phyloP scores from a whole-genome alignment of 2,888 invertebrate genomes.

The Ectemnius lituratus region DNA sequence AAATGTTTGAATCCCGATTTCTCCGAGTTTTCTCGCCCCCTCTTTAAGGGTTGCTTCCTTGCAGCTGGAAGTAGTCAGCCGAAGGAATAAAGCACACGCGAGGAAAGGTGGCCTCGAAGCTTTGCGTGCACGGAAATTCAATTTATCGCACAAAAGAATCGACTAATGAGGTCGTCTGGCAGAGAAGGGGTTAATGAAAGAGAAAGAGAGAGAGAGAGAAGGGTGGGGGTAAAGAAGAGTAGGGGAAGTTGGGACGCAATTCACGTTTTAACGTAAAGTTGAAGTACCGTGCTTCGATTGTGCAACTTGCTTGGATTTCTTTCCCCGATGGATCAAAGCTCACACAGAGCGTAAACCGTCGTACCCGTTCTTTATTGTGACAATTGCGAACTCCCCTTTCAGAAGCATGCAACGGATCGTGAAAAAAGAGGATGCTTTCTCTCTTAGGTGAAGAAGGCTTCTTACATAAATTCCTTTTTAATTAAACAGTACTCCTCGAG shows the following conservation, averaged over 20 bases:
- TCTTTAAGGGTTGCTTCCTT: no score
- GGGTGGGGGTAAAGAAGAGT: not conserved
- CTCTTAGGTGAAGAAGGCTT: not conserved
- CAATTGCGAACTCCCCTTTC: conserved; percentile 41
- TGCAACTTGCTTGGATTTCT: conserved; percentile 50
- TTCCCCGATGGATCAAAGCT: conserved; percentile 45
- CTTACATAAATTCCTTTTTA: no score
- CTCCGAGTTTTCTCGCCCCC: no score
- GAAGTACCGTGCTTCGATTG: conserved; percentile 19
- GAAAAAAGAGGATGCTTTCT: conserved; percentile 2
- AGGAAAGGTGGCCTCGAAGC: not conserved
- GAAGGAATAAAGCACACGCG: not conserved
- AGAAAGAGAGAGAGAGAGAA: conserved; percentile 5
- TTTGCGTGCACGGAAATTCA: conserved; percentile 39
- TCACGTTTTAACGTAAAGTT: no score
- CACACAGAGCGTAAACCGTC: conserved; percentile 19
- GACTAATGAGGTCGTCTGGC: conserved; percentile 35
- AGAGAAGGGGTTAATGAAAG: conserved; percentile 13
- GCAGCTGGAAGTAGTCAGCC: no score
- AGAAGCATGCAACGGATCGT: not conserved
- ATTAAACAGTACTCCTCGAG: no score
- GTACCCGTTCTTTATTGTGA: no score
- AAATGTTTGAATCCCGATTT: not conserved
- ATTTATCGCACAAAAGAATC: conserved; percentile 59
- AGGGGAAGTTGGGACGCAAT: not conserved